Conservation (phyloP, 2,113 vertebrate species). For the Callocephalon fimbriatum region DNA sequence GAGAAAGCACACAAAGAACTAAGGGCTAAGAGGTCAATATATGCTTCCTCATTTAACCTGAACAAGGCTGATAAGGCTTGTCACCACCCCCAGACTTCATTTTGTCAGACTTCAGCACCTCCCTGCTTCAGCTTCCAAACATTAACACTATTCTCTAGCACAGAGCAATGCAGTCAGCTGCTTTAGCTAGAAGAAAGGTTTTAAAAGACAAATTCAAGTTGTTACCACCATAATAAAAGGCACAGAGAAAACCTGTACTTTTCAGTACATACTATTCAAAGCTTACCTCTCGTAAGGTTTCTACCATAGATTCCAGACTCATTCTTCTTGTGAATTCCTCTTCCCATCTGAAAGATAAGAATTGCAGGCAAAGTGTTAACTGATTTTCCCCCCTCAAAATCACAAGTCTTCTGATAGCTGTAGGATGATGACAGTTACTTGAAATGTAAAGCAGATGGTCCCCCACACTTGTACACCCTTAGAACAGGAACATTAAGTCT, state of each 20-base stretch:
- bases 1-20: background rate
- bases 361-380: slow-evolving; percentile 43
- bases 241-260: background rate
- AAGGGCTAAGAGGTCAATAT: background rate
- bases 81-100: background rate
- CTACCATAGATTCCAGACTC: slow-evolving; percentile 89
- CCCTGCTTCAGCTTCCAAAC: background rate
- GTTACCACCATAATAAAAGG: background rate
- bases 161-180: background rate
- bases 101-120: background rate
- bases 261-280: rapidly evolving
- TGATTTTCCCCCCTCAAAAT: rapidly evolving
- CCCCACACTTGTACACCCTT: background rate
- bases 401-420: background rate
- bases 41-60: background rate
- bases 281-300: slow-evolving; percentile 89
- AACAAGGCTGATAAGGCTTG: background rate
- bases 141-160: background rate
- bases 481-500: background rate
- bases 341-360: slow-evolving; percentile 90
- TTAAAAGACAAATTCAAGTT: background rate
- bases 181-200: background rate
- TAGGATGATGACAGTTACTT: background rate
- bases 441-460: slow-evolving; percentile 6
- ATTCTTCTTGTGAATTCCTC: slow-evolving; percentile 90